Conservation (phyloP, 2,888 invertebrate species). For the Stenodera caucasica region DNA sequence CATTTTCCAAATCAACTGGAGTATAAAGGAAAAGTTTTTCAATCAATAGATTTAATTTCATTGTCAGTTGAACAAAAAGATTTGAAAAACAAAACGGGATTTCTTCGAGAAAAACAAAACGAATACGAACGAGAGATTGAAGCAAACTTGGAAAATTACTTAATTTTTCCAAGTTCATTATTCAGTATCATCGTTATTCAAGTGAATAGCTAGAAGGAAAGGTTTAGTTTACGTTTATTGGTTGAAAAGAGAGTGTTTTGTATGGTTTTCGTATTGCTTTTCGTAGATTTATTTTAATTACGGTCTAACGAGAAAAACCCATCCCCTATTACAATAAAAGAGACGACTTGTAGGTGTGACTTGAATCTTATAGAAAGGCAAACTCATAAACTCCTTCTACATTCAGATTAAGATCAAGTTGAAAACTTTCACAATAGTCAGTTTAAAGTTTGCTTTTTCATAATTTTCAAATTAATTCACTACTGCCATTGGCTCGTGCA, state of each 20-base stretch:
- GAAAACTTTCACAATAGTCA: neutral
- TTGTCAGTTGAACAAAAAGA: conserved; percentile 43
- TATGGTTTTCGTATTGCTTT: conserved; percentile 36
- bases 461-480: neutral
- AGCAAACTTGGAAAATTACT: conserved; percentile 41
- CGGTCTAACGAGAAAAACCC: conserved; percentile 51
- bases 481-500: neutral
- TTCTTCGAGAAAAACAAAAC: conserved; percentile 14
- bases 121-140: conserved; percentile 24
- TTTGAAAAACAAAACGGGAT: conserved; percentile 37
- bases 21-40: conserved; percentile 39
- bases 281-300: conserved; percentile 54
- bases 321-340: conserved; percentile 47
- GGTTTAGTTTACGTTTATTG: conserved; percentile 29
- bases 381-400: conserved; percentile 33
- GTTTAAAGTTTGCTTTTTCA: conserved; percentile 1
- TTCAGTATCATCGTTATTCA: conserved; percentile 35
- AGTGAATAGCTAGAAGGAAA: conserved; percentile 30
- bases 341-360: conserved; percentile 48
- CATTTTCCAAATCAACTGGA: neutral
- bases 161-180: conserved; percentile 44
- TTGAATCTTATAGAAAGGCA: conserved; percentile 37
- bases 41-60: conserved; percentile 47
- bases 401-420: conserved; percentile 29
- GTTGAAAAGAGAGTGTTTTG: conserved; percentile 24